Evolutionary conservation across 2,113 vertebrate genomes (phyloP), one percentile per base, ranked within the genome.

Genomic region (Rutilus rutilus): DNA sequence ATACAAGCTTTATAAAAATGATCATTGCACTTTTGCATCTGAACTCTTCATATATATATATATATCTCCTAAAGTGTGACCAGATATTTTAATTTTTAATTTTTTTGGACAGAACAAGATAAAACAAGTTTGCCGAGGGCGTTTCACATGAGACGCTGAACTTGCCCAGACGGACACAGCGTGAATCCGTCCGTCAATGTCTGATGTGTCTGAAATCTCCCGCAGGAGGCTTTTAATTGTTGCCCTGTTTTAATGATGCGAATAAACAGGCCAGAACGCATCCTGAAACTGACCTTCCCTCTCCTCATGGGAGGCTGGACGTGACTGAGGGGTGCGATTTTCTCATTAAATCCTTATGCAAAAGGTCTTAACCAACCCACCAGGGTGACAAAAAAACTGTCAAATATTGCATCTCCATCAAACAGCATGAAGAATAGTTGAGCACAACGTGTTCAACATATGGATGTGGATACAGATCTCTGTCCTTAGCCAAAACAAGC

Each of bases 191-290:
- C 85, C 47, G 10, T 78, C 76, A 78, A 39, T 3, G 15, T 67
- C 45, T 85, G 86, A 64, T 67, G 69, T 23, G 62, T 30, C n/a
- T 60, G 60, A 65, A 79, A 30, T 15, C 52, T 74, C 52, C 65
- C 33, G 27, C 79, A 62, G 79, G 74, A 83, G 14, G 64, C 47
- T 50, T 88, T 88, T 86, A 80, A 88, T 84, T 86, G 87, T 78
- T 17, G 36, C 67, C 21, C 7, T 65, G 39, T 73, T 86, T 83
- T 74, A 64, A 67, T 42, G 65, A 39, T 86, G 65, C 60, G 33
- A 78, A 78, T 83, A 75, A 86, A 88, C 80, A 78, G 71, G 75
- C 75, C 50, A 17, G 9, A 69, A 73, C 4, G 19, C 87, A 74
- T 79, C 27, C 7, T 12, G 27, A 84, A 86, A 75, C 69, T 59